Conservation (phyloP, 1,140 invertebrate species). For the Bombus superbus region DNA sequence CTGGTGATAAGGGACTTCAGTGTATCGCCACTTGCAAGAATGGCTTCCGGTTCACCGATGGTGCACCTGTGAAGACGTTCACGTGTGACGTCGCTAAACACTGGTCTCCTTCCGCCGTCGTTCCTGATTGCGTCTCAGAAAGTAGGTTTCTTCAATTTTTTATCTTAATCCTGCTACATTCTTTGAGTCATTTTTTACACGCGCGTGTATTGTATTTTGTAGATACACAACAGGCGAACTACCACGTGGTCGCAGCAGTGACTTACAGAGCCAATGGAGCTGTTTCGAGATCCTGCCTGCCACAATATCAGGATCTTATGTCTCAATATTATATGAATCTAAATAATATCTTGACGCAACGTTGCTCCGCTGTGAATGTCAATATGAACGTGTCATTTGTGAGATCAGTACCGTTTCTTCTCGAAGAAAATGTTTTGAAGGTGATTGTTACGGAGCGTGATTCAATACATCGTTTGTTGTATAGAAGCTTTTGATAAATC, state of each 20-base stretch:
- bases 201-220: slow-evolving; percentile 60
- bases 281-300: slow-evolving; percentile 91
- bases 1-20: slow-evolving; percentile 91
- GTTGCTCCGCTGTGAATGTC: slow-evolving; percentile 97
- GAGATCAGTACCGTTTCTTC: slow-evolving; percentile 88
- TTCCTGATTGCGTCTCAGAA: slow-evolving; percentile 97
- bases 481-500: neutral
- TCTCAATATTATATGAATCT: slow-evolving; percentile 91
- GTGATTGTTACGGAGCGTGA: slow-evolving; percentile 58
- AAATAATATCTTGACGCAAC: slow-evolving; percentile 92
- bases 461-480: neutral
- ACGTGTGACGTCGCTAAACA: slow-evolving; percentile 90
- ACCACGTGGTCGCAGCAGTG: slow-evolving; percentile 94
- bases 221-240: slow-evolving; percentile 96
- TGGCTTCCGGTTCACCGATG: slow-evolving; percentile 96
- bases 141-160: slow-evolving; percentile 82
- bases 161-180: neutral
- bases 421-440: slow-evolving; percentile 94
- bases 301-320: slow-evolving; percentile 93
- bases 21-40: slow-evolving; percentile 95
- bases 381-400: slow-evolving; percentile 97
- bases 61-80: slow-evolving; percentile 93
- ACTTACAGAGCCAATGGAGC: slow-evolving; percentile 95
- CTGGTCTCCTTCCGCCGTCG: slow-evolving; percentile 93
- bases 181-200: neutral